Percentiles rank a stretch among this genome's conserved stretches.
phyloP scores from a whole-genome alignment of 2,888 invertebrate species.

The Minunthozetes semirufus region DNA sequence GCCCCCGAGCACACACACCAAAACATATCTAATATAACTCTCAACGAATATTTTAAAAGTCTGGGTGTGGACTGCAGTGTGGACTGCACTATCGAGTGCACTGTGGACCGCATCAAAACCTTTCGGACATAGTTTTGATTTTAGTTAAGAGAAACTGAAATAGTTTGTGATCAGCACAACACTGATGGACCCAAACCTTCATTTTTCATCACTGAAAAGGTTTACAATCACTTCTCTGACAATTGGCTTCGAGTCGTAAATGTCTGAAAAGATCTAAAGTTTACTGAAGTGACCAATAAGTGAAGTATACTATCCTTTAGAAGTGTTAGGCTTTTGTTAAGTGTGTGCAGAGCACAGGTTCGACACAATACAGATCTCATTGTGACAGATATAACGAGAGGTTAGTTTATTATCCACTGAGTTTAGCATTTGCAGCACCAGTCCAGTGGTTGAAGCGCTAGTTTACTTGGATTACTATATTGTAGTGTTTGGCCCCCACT shows the following conservation, averaged over 20 bases:
- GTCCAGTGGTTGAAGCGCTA: not conserved
- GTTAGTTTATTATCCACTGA: constrained; percentile 19
- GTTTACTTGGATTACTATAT: not conserved
- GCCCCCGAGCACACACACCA: not conserved
- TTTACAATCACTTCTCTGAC: constrained; percentile 14
- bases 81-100: too few relatives aligned
- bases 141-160: not conserved
- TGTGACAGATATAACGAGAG: constrained; percentile 24
- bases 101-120: not conserved
- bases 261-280: not conserved
- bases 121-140: constrained; percentile 4
- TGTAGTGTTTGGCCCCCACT: not conserved
- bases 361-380: constrained; percentile 3
- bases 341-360: constrained; percentile 9
- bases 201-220: constrained; percentile 8
- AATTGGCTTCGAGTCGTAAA: constrained; percentile 18
- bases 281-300: constrained; percentile 19
- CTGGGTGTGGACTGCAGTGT: constrained; percentile 27
- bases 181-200: constrained; percentile 9
- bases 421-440: not conserved
- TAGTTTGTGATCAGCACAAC: constrained; percentile 7
- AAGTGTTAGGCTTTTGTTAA: not conserved
- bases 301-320: not conserved
- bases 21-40: not conserved
- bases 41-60: constrained; percentile 29